These are phyloP conservation scores for Thecocarcelia acutangulata DNA, from an alignment of 2,888 invertebrate genomes.

Conservation along the genomic window DNA sequence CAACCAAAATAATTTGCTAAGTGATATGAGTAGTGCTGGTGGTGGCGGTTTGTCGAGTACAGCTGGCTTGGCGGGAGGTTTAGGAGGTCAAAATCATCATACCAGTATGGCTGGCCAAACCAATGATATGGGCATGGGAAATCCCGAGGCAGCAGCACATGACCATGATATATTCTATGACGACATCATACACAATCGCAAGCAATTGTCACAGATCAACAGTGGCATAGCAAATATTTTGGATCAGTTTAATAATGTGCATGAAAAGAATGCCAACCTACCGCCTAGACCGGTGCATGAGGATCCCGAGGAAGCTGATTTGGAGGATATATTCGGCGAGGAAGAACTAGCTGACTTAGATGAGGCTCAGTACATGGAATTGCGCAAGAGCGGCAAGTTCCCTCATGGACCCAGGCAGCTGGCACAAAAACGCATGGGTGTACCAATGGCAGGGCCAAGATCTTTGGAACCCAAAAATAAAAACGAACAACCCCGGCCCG, in stretches of 20 bases:
- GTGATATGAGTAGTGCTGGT: slow-evolving; percentile 70
- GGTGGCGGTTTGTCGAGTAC: slow-evolving; percentile 11
- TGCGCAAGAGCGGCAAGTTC: slow-evolving; percentile 84
- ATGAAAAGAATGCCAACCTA: slow-evolving; percentile 78
- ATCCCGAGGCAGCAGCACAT: slow-evolving; percentile 70
- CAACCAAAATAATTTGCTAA: slow-evolving; percentile 76
- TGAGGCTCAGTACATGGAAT: slow-evolving; percentile 80
- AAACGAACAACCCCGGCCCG: slow-evolving; percentile 77
- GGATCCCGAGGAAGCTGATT: slow-evolving; percentile 80
- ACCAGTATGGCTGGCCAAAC: slow-evolving; percentile 42
- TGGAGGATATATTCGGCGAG: slow-evolving; percentile 79
- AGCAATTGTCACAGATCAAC: slow-evolving; percentile 80
- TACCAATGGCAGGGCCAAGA: slow-evolving; percentile 83
- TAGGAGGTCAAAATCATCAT: slow-evolving; percentile 32
- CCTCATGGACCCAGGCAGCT: slow-evolving; percentile 88
- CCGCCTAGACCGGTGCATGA: slow-evolving; percentile 81
- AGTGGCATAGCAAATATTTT: slow-evolving; percentile 79
- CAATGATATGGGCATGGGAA: slow-evolving; percentile 63
- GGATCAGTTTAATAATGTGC: slow-evolving; percentile 75
- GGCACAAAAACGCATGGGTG: slow-evolving; percentile 82
- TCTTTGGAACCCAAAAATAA: slow-evolving; percentile 80
- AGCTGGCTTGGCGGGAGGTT: slow-evolving; percentile 1
- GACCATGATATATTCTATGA: slow-evolving; percentile 84
- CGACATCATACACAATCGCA: slow-evolving; percentile 85
- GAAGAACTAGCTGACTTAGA: slow-evolving; percentile 77